Percentiles rank a stretch among this genome's conserved stretches.
Conservation (phyloP, 2,888 invertebrate species). For the Zaprionus bogoriensis region DNA sequence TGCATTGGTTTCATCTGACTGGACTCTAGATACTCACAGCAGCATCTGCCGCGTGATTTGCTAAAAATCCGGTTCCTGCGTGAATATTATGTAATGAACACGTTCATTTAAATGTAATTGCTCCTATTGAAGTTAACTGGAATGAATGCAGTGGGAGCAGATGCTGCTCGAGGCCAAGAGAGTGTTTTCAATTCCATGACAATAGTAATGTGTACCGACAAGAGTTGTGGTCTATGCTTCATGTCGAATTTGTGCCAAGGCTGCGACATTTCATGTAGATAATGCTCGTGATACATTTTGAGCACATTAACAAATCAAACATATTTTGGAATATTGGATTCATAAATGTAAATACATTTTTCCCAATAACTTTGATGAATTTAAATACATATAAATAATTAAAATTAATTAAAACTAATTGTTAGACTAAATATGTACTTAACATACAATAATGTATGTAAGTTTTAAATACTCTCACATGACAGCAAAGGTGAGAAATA, state of each 20-base stretch:
- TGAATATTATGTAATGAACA: slow-evolving; percentile 61
- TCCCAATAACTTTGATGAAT: no score
- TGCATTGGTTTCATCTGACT: slow-evolving; percentile 3
- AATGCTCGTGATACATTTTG: no score
- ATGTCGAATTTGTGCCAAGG: slow-evolving; percentile 67
- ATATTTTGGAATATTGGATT: no score
- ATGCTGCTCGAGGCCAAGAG: slow-evolving; percentile 17
- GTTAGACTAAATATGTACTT: no score
- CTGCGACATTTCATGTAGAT: slow-evolving; percentile 62
- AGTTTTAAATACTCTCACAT: no score
- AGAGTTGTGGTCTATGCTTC: background rate
- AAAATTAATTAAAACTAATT: no score
- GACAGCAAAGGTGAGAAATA: no score
- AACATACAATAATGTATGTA: no score
- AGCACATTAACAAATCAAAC: no score
- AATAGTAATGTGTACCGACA: slow-evolving; percentile 11
- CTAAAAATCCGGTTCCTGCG: slow-evolving; percentile 55
- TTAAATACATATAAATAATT: no score
- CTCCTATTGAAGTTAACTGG: slow-evolving; percentile 19
- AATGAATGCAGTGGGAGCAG: slow-evolving; percentile 18
- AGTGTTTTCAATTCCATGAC: no score
- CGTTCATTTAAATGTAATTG: slow-evolving; percentile 52
- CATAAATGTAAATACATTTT: no score
- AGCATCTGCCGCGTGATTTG: slow-evolving; percentile 71
- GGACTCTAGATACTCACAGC: slow-evolving; percentile 28